Base-by-base conservation (phyloP, 2,888 invertebrate species). In the Pyrocoelia pectoralis region DNA sequence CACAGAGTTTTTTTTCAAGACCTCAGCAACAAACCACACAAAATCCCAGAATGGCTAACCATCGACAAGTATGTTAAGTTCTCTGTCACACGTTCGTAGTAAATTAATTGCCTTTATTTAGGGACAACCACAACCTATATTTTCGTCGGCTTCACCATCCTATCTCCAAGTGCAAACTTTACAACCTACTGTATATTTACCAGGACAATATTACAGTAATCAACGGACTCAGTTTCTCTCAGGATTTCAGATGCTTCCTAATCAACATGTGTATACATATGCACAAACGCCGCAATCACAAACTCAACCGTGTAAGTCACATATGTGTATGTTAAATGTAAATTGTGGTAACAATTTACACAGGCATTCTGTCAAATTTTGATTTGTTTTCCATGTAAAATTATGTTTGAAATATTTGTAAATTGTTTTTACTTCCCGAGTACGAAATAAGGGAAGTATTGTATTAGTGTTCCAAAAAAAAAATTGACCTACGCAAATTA, bases 41-140 rank as follows among this genome's bases (percentile, higher is more conserved):
- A 72, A 65, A 72, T 28, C 71, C 71, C 28, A 79, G 80, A 65
- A 79, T 80, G 79, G 68, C 76, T 18, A 78, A 72, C 58, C 77
- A 78, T 60, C 77, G 77, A 62, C 75, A 72, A 67, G 79, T 79
- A 71, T 75, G 75, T 70, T 40, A 13, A 61, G 1, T 28, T 52
- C 9, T n/a, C 18, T 9, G 9, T 43, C 14, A n/a, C n/a, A n/a
- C n/a, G 40, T 6, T 40, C 4, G n/a, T 43, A n/a, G 2, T 43
- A 6, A 15, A 15, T 43, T 43, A 15, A 43, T 50, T n/a, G 46
- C 51, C 43, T 38, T 33, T 53, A 13, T 58, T 49, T 19, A 69
- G 63, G 66, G 67, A 52, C 69, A 70, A 43, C 71, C 61, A 46
- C n/a, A n/a, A n/a, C 56, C 56, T 28, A 61, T 68, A 46, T 68